A percentile compares a stretch with the other conserved stretches of the same genome.
Evolutionary conservation across 2,888 invertebrate species (phyloP).

Genomic region (Eupeodes latifasciatus): DNA sequence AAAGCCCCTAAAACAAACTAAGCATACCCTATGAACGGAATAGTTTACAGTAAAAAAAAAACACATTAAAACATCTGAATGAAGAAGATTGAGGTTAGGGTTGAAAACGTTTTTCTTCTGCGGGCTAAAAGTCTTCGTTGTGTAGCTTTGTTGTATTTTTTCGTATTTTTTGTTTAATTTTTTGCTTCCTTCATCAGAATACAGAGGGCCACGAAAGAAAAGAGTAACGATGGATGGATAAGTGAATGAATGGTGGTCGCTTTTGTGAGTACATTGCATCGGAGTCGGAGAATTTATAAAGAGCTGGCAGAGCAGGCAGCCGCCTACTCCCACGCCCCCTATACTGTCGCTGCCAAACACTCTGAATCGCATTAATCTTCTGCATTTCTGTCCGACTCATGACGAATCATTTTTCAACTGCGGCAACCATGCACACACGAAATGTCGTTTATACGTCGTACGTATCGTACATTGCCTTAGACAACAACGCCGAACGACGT

Average conservation of each 20-base stretch:
- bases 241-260: conserved; percentile 75
- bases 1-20: not conserved
- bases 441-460: conserved; percentile 26
- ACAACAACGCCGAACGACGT: conserved; percentile 24
- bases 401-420: conserved; percentile 76
- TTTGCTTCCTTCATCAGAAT: conserved; percentile 5
- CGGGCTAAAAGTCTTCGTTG: conserved; percentile 55
- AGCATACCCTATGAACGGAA: not conserved
- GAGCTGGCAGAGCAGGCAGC: conserved; percentile 49
- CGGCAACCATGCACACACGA: conserved; percentile 68
- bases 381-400: conserved; percentile 72
- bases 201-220: conserved; percentile 20
- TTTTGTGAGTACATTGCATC: conserved; percentile 62
- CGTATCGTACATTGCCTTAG: not conserved
- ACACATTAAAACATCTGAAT: conserved; percentile 64
- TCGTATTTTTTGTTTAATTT: not conserved
- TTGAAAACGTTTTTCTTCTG: conserved; percentile 53
- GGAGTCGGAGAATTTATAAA: not conserved
- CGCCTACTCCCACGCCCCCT: conserved; percentile 70
- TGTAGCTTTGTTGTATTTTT: not conserved
- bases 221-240: conserved; percentile 74
- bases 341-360: conserved; percentile 72
- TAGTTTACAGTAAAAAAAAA: not conserved
- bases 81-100: conserved; percentile 72
- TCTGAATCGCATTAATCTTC: conserved; percentile 75